A percentile compares a stretch with the other conserved stretches of the same genome.
Conservation (phyloP, 2,888 invertebrate genomes). For the Leptinotarsa haldemani region DNA sequence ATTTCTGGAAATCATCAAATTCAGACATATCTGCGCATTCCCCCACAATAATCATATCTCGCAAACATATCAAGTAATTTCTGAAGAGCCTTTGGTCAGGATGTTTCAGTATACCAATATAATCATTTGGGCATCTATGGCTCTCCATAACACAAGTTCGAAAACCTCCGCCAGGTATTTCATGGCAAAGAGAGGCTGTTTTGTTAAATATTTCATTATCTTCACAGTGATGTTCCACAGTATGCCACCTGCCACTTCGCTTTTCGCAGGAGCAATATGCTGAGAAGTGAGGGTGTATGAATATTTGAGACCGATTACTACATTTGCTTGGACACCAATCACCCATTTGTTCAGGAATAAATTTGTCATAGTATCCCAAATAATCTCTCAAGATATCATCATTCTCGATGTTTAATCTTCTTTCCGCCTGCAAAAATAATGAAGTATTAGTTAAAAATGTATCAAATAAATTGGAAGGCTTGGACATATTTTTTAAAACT, state of each 20-base stretch:
- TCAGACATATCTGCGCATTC: slow-evolving; percentile 7
- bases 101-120: not conserved
- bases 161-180: slow-evolving; percentile 10
- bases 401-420: not conserved
- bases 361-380: slow-evolving; percentile 19
- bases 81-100: slow-evolving; percentile 8
- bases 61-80: slow-evolving; percentile 10
- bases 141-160: not conserved
- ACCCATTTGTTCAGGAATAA: slow-evolving; percentile 7
- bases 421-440: not conserved
- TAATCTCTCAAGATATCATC: slow-evolving; percentile 16
- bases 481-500: no score
- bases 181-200: not conserved
- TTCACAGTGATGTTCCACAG: slow-evolving; percentile 4
- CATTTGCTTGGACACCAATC: slow-evolving; percentile 18
- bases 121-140: slow-evolving; percentile 7
- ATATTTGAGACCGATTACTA: not conserved
- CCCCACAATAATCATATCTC: slow-evolving; percentile 8
- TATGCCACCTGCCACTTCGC: not conserved
- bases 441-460: no score
- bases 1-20: not conserved
- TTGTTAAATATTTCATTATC: slow-evolving; percentile 14
- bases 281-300: slow-evolving; percentile 6
- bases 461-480: no score
- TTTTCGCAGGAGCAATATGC: slow-evolving; percentile 18